phyloP scores from a whole-genome alignment of 2,113 vertebrate genomes.

The Nycticebus coucang region DNA sequence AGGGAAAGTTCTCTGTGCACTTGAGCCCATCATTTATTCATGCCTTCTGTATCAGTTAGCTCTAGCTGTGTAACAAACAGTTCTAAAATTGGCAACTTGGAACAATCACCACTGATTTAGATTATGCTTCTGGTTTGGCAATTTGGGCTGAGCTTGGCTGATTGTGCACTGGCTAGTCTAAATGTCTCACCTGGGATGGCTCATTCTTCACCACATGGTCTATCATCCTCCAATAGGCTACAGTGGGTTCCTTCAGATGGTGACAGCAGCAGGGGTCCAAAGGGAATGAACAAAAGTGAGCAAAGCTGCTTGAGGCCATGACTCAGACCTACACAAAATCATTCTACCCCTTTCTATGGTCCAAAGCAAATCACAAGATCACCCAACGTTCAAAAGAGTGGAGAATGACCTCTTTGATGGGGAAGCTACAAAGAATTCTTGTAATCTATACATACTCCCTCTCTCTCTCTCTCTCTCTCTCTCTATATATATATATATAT shows the following conservation, averaged over 20 bases:
- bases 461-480: no score
- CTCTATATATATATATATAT: no score
- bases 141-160: background rate
- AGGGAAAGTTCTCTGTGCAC: background rate
- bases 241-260: background rate
- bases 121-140: background rate
- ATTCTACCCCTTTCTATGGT: background rate
- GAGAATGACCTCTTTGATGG: background rate
- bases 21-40: background rate
- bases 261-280: background rate
- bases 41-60: background rate
- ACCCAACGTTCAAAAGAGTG: background rate
- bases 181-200: background rate
- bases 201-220: fast-evolving
- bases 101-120: background rate
- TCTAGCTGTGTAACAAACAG: background rate
- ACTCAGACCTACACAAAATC: background rate
- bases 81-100: background rate
- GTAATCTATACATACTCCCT: background rate
- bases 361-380: background rate
- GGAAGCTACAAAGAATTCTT: background rate
- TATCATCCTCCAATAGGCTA: background rate
- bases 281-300: background rate
- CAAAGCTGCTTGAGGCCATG: background rate
- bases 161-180: background rate